A percentile compares a stretch with the other conserved stretches of the same genome.
phyloP scores from a whole-genome alignment of 2,797 vertebrate species.

The Rhynchonycteris naso region DNA sequence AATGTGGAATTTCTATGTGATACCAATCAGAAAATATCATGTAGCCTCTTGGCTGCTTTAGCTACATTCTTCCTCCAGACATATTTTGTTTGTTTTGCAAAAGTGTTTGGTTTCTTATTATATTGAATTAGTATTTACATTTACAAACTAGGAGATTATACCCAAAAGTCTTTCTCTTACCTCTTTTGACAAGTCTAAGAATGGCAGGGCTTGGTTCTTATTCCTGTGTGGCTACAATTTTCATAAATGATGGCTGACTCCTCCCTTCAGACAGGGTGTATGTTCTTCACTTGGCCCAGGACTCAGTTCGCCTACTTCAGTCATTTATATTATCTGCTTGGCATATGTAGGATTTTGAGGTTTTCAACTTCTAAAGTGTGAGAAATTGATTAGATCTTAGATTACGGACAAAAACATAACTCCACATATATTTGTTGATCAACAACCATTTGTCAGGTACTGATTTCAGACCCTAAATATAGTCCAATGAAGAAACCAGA shows the following conservation, averaged over 20 bases:
- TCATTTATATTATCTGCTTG: background rate
- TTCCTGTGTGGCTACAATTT: background rate
- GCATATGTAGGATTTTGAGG: background rate
- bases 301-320: background rate
- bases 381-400: background rate
- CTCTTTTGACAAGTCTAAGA: conserved; percentile 37
- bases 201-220: background rate
- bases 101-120: background rate
- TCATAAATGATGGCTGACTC: background rate
- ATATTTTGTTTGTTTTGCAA: background rate
- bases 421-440: background rate
- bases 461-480: background rate
- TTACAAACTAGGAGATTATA: conserved; percentile 8
- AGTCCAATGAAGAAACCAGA: background rate
- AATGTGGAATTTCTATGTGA: background rate
- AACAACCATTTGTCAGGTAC: background rate
- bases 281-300: background rate
- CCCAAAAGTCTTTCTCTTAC: background rate
- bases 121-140: background rate
- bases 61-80: background rate
- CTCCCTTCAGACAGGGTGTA: background rate
- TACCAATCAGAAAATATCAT: background rate
- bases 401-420: background rate
- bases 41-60: background rate
- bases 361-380: background rate